phyloP scores from a whole-genome alignment of 2,888 invertebrate genomes.

The Lycophotia porphyrea region DNA sequence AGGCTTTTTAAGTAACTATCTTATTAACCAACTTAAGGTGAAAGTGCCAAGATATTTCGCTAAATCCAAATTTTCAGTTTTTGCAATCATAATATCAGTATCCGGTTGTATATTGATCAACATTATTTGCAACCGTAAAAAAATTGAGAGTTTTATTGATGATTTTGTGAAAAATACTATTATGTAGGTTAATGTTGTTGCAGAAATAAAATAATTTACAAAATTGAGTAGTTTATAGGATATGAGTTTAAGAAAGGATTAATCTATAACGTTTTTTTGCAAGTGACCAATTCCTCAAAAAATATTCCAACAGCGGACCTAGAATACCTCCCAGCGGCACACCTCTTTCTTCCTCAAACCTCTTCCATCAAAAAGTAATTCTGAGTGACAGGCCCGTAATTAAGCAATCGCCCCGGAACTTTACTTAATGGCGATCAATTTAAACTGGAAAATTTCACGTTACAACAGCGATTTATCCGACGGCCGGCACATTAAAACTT shows the following conservation, averaged over 20 bases:
- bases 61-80: background rate
- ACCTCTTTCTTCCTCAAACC: conserved; percentile 47
- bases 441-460: conserved; percentile 66
- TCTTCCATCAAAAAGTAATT: conserved; percentile 63
- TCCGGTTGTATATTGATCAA: background rate
- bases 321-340: conserved; percentile 46
- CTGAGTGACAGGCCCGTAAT: conserved; percentile 64
- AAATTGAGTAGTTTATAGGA: background rate
- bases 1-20: background rate
- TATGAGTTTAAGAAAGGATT: background rate
- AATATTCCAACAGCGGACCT: conserved; percentile 9
- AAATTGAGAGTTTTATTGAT: background rate
- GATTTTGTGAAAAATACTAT: background rate
- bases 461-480: conserved; percentile 69
- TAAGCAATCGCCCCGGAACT: conserved; percentile 65
- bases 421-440: conserved; percentile 69
- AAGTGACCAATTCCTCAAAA: background rate
- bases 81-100: background rate
- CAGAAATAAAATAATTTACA: background rate
- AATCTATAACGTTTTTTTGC: background rate
- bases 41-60: background rate
- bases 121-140: background rate
- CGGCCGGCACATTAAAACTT: conserved; percentile 74
- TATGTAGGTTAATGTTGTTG: background rate
- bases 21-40: background rate